Evolutionary conservation across 2,888 invertebrate species (phyloP), one percentile per base, ranked within the genome.

Genomic region (Perizoma flavofasciatum): DNA sequence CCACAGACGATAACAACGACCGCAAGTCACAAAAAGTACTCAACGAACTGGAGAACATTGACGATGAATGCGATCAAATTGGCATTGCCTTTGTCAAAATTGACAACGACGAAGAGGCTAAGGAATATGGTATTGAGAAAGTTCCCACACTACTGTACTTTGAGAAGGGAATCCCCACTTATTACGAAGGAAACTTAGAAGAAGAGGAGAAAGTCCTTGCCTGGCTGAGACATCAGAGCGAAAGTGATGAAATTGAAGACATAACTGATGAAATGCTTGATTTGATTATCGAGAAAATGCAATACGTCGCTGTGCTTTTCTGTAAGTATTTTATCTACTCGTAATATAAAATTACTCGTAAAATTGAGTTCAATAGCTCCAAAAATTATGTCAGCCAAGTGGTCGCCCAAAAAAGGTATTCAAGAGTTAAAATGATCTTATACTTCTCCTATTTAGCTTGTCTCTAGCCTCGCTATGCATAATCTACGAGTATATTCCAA

Each of bases 211-310:
- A 97, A 82, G 96, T 97, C 11, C 86, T 98, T 0, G 95, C 94
- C 72, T 98, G 98, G 98, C 93, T 98, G 34, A 95, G 95, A 72
- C 95, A 96, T 74, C 98, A 98, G 82, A 94, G 95, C 46, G 96
- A 96, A 73, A 95, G 94, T 72, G 98, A 98, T 83, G 97, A 98
- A 92, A 98, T 98, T 72, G 98, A 98, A 90, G 98, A 98, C 78
- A 96, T 98, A 58, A 98, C 97, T 11, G 97, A 98, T 83, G 97
- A 98, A 93, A 97, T 98, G 97, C 92, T 98, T 67, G 97, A 97
- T 81, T 93, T 97, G 79, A 95, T 98, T 70, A 96, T 98, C 72
- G 95, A 95, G 63, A 97, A 96, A 92, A 96, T 97, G 95, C 95
- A 95, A 6, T 95, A 96, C 82, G 97, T 98, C 69, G 98, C 97